Conservation (phyloP, 2,797 vertebrate species). For the Acanthis flammea region DNA sequence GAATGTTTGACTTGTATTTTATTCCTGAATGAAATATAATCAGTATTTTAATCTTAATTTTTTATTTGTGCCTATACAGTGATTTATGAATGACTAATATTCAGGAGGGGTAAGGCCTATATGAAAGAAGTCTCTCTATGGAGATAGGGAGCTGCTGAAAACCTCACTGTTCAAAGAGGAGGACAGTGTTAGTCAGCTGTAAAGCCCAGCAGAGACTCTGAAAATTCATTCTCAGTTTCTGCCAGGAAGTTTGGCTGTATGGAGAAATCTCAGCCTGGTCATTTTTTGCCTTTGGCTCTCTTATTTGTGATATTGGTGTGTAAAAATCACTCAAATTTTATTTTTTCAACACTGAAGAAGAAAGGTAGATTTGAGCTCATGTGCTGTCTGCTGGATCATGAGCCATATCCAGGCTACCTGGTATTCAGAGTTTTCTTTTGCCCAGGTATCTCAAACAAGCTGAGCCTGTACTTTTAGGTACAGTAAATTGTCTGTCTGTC, state of each 20-base stretch:
- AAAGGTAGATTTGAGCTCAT: background rate
- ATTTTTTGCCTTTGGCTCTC: background rate
- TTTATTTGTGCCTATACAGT: background rate
- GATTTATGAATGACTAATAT: background rate
- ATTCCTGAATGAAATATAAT: background rate
- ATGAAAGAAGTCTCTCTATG: background rate
- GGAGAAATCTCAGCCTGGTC: background rate
- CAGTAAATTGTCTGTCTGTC: background rate
- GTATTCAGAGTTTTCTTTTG: background rate
- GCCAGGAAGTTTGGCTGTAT: background rate
- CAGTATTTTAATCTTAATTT: background rate
- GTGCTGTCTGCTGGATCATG: background rate
- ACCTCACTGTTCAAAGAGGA: background rate
- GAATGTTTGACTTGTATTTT: background rate
- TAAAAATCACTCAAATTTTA: background rate
- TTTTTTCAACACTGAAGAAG: background rate
- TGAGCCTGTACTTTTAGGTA: background rate
- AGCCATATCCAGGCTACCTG: background rate
- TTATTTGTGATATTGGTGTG: background rate
- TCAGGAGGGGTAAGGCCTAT: background rate
- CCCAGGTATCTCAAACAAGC: background rate
- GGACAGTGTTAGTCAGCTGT: too few species aligned
- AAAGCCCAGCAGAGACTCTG: too few species aligned
- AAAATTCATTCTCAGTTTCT: background rate
- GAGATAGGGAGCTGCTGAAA: background rate